Percentiles rank a stretch among this genome's conserved stretches.
These are phyloP conservation scores for Meghimatium bilineatum DNA, from an alignment of 2,888 invertebrate genomes.

Conservation along the genomic window DNA sequence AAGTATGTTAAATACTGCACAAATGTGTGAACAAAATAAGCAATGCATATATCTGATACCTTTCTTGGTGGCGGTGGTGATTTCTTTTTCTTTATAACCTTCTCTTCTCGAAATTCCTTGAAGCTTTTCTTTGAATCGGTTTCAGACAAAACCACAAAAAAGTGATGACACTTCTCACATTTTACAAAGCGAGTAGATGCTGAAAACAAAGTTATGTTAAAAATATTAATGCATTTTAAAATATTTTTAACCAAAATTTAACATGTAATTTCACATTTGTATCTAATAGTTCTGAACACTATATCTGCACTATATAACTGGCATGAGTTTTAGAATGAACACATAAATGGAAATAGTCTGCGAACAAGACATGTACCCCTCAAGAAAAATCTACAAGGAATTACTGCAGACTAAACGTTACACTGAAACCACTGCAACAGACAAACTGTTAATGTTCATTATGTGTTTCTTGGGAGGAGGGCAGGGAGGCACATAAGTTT, in stretches of 20 bases:
- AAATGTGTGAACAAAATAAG: too few species aligned
- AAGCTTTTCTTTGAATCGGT: slow-evolving; percentile 91
- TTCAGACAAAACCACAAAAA: slow-evolving; percentile 96
- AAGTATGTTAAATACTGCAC: too few species aligned
- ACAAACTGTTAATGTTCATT: too few species aligned
- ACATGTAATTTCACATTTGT: neutral
- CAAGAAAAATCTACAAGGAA: too few species aligned
- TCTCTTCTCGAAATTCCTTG: slow-evolving; percentile 80
- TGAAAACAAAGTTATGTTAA: slow-evolving; percentile 61
- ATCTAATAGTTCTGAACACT: neutral
- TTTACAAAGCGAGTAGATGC: slow-evolving; percentile 95
- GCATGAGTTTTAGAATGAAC: too few species aligned
- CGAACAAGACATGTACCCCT: too few species aligned
- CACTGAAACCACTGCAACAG: too few species aligned
- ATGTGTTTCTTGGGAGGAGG: too few species aligned
- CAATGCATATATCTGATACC: slow-evolving; percentile 75
- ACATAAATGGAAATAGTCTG: too few species aligned
- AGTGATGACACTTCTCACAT: slow-evolving; percentile 98
- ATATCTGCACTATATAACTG: too few species aligned
- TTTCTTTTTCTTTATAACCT: slow-evolving; percentile 67
- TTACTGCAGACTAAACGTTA: too few species aligned
- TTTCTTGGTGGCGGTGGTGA: slow-evolving; percentile 96
- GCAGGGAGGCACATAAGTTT: too few species aligned
- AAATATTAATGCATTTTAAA: neutral
- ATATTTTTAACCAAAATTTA: neutral